These are phyloP conservation scores for Netelia melanura DNA, from an alignment of 2,888 invertebrate species.

Conservation along the genomic window DNA sequence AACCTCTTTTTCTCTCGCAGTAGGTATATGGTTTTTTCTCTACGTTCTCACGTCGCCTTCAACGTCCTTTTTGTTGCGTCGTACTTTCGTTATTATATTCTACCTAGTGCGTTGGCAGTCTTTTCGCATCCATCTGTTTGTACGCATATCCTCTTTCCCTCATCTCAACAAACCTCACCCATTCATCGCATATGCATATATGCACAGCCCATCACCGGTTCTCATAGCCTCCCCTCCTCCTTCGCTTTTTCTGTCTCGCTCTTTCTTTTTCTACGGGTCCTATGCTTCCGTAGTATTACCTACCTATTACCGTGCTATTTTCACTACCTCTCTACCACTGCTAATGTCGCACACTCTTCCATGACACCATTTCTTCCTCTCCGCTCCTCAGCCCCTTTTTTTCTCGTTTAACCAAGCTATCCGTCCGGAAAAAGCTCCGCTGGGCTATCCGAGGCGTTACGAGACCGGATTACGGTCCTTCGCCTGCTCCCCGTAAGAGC, in stretches of 20 bases:
- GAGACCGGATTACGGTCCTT: conserved; percentile 74
- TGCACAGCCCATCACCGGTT: conserved; percentile 1
- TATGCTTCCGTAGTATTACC: conserved; percentile 13
- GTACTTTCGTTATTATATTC: conserved; percentile 11
- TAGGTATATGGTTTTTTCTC: neutral
- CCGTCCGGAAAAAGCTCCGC: conserved; percentile 53
- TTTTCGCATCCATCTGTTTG: conserved; percentile 13
- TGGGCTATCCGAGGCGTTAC: conserved; percentile 66
- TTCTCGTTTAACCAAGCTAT: conserved; percentile 58
- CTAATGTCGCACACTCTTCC: neutral
- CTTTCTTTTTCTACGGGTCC: neutral
- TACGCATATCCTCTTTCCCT: neutral
- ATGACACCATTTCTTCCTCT: conserved; percentile 6
- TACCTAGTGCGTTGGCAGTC: conserved; percentile 6
- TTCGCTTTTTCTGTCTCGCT: neutral
- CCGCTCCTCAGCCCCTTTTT: conserved; percentile 2
- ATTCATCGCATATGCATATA: neutral
- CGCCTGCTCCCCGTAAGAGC: conserved; percentile 64
- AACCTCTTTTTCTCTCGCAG: neutral
- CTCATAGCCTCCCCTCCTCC: neutral
- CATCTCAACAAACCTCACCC: neutral
- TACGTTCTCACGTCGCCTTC: conserved; percentile 1
- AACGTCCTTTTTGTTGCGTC: neutral
- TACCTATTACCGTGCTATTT: conserved; percentile 15
- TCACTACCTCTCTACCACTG: neutral